Percentiles rank a stretch among this genome's conserved stretches.
These are phyloP conservation scores for Aradophagus sp. DNA, from an alignment of 1,140 invertebrate genomes.

Conservation along the genomic window DNA sequence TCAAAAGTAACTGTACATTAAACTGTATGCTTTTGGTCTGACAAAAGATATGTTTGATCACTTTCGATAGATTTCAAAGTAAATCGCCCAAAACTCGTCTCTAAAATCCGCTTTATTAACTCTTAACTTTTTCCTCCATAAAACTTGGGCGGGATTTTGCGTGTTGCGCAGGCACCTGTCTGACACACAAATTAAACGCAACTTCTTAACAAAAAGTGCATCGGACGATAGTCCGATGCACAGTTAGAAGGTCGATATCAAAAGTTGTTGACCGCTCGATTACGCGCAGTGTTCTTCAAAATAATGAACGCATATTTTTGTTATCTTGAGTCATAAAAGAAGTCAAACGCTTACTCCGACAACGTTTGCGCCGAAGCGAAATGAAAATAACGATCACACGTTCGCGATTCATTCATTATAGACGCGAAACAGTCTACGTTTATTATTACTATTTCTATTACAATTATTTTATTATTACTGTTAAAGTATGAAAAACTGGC, in stretches of 20 bases:
- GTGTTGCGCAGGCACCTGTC: conserved; percentile 42
- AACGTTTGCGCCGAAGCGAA: conserved; percentile 11
- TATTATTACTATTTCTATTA: too few species aligned
- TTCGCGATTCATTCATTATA: too few species aligned
- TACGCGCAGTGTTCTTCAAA: conserved; percentile 5
- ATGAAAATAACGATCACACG: too few species aligned
- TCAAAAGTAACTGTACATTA: not conserved
- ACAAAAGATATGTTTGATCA: conserved; percentile 8
- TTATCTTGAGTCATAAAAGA: too few species aligned
- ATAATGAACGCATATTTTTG: conserved; percentile 3
- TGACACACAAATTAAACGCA: conserved; percentile 48
- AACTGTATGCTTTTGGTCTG: not conserved
- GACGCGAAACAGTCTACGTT: too few species aligned
- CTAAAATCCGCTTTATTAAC: conserved; percentile 47
- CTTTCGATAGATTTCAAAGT: conserved; percentile 19
- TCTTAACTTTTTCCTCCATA: conserved; percentile 37
- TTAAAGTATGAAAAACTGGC: too few species aligned
- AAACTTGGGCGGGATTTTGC: conserved; percentile 38
- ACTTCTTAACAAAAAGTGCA: conserved; percentile 40
- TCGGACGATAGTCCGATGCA: conserved; percentile 20
- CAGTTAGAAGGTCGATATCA: conserved; percentile 30
- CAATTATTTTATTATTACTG: too few species aligned
- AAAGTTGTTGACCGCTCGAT: conserved; percentile 18
- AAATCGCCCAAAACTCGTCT: conserved; percentile 2
- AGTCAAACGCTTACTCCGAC: too few species aligned